Percentiles rank a stretch among this genome's conserved stretches.
These are phyloP conservation scores for Gymnosoma rotundatum DNA, from an alignment of 2,888 invertebrate species.

Conservation along the genomic window DNA sequence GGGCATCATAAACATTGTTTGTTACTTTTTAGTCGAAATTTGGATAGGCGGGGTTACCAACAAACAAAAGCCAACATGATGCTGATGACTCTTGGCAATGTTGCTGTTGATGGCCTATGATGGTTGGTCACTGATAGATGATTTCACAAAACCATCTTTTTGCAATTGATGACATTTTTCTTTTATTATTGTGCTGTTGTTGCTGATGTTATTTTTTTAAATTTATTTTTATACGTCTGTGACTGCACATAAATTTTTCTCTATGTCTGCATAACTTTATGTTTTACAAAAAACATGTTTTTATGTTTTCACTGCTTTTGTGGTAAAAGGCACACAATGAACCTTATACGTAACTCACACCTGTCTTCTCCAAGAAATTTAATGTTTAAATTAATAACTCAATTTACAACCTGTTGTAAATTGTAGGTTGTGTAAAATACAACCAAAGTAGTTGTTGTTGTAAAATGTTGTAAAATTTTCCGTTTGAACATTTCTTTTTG, in stretches of 20 bases:
- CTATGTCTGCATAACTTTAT: slow-evolving; percentile 62
- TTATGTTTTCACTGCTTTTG: slow-evolving; percentile 41
- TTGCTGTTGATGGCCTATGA: slow-evolving; percentile 57
- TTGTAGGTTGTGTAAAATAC: too few relatives aligned
- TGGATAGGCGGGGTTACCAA: neutral
- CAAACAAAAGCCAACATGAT: slow-evolving; percentile 31
- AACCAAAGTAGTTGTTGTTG: too few relatives aligned
- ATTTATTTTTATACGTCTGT: slow-evolving; percentile 32
- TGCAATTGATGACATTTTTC: slow-evolving; percentile 64
- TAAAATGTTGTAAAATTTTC: too few relatives aligned
- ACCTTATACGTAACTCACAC: neutral
- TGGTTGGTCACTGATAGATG: slow-evolving; percentile 59
- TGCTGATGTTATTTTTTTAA: neutral
- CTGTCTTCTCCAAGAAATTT: neutral
- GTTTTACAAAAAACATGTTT: slow-evolving; percentile 49
- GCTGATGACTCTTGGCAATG: slow-evolving; percentile 34
- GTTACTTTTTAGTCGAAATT: slow-evolving; percentile 15
- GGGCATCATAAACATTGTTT: slow-evolving; percentile 17
- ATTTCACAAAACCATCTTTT: slow-evolving; percentile 40
- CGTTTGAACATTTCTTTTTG: too few relatives aligned
- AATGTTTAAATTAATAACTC: too few relatives aligned
- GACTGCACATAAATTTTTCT: slow-evolving; percentile 56
- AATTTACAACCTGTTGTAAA: too few relatives aligned
- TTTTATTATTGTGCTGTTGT: slow-evolving; percentile 33
- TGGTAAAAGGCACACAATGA: slow-evolving; percentile 21